These are phyloP conservation scores for human (Homo sapiens) DNA, from an alignment of 2,113 vertebrate genomes.

Conservation along the genomic window GRCh38 chr3:86118001-86118500, in stretches of 20 bases:
- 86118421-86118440: not conserved
- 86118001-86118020: not conserved
- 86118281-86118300: not conserved
- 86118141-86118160: not conserved
- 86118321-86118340: not conserved
- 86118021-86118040: not conserved
- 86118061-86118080: not conserved
- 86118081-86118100: not conserved
- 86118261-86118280: fast-evolving
- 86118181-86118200: not conserved
- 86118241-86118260: not conserved
- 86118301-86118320: not conserved
- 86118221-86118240: not conserved
- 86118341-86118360: not conserved
- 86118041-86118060: not conserved
- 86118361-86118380: not conserved
- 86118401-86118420: not conserved
- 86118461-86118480: not conserved
- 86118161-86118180: not conserved
- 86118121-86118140: not conserved
- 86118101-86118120: not conserved
- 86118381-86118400: not conserved
- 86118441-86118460: not conserved
- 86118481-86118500: not conserved
- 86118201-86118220: not conserved